Evolutionary conservation across 92 coral and sea anemone species (phyloP), one percentile per base, ranked within the genome.

Genomic region (Parazoanthus darwini): DNA sequence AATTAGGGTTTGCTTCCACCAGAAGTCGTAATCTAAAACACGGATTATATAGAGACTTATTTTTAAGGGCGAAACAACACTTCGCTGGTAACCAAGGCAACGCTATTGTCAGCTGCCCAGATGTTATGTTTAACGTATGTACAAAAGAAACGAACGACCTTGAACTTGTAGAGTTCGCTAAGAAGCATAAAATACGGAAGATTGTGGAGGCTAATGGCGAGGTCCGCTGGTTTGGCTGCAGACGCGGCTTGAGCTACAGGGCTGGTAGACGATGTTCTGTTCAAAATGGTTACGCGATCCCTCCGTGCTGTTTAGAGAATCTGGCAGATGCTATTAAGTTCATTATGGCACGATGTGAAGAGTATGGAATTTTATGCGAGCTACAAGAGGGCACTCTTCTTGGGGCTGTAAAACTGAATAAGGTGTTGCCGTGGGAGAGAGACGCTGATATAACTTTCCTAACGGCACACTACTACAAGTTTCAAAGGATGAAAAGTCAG

Each of bases 241-340:
- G 94, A 35, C 90, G 94, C 20, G 96, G 95, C 5, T 48, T 96
- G 66, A 88, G 85, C 50, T 92, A 94, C 82, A 91, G 98, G 22
- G 73, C 85, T 16, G 94, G 94, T 6, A 94, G 78, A 37, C 88
- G 93, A 63, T 96, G 98, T 74, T 66, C 89, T 7, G 29, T 90
- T 37, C 82, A 93, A 71, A 82, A 84, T 36, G 98, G 98, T 2
- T 71, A 95, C 15, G 96, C 91, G 33, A 94, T 96, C 4, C 95
- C 98, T 1, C 98, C 98, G 38, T 96, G 98, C 43, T 95, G 98
- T 70, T 82, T 96, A 74, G 98, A 96, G 91, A 94, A 96, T 83
- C 79, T 96, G 78, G 96, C 98, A 0, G 98, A 95, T 29, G 98
- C 96, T 1, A 82, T 96, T 2, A 95, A 95, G 88, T 93, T 93